These are phyloP conservation scores for Psittacula echo DNA, from an alignment of 2,797 vertebrate species.

Conservation along the genomic window DNA sequence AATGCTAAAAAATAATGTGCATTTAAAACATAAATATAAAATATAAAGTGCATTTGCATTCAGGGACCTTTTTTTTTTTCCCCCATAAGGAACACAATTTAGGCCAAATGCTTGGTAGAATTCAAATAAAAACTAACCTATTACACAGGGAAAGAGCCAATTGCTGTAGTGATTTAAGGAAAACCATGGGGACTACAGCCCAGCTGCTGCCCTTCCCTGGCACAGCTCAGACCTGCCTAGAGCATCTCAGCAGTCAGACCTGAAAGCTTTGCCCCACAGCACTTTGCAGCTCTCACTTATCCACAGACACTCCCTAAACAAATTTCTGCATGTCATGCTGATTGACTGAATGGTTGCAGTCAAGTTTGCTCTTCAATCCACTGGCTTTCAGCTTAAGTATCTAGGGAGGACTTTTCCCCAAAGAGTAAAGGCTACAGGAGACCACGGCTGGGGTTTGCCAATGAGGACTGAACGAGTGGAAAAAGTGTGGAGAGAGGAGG, in stretches of 20 bases:
- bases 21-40: not conserved
- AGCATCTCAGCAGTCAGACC: not conserved
- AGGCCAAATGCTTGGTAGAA: not conserved
- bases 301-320: not conserved
- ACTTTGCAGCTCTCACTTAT: rapidly evolving
- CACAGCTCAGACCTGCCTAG: not conserved
- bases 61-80: not conserved
- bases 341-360: not conserved
- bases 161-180: not conserved
- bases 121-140: not conserved
- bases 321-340: not conserved
- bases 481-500: not conserved
- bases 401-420: not conserved
- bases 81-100: rapidly evolving
- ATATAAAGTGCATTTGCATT: not conserved
- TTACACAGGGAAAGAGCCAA: rapidly evolving
- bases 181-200: rapidly evolving
- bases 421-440: not conserved
- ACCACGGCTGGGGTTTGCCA: conserved; percentile 2
- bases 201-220: not conserved
- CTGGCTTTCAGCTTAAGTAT: conserved; percentile 28
- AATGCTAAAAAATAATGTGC: not conserved
- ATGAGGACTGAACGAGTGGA: rapidly evolving
- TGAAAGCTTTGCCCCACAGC: not conserved
- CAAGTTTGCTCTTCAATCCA: not conserved